phyloP scores from a whole-genome alignment of 1,140 invertebrate species.

The Drosophila eugracilis region DNA sequence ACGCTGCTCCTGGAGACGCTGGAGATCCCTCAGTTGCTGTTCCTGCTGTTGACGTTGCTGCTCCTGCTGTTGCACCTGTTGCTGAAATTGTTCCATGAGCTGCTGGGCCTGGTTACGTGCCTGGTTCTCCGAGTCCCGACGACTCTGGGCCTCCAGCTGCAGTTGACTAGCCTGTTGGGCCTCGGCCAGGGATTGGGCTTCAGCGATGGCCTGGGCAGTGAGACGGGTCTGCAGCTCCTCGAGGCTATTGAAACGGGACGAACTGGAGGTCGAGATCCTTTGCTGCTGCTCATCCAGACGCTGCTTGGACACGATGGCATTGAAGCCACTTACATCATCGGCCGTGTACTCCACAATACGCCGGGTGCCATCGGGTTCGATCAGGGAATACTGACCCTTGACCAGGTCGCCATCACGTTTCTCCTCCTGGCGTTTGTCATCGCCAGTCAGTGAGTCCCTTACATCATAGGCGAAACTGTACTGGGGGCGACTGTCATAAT shows the following conservation, averaged over 20 bases:
- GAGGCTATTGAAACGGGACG: slow-evolving; percentile 72
- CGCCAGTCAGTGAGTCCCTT: slow-evolving; percentile 86
- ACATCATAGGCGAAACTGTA: slow-evolving; percentile 86
- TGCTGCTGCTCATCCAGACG: slow-evolving; percentile 72
- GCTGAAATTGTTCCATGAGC: slow-evolving; percentile 82
- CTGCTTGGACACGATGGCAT: slow-evolving; percentile 87
- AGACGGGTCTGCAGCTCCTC: slow-evolving; percentile 74
- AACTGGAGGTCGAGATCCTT: slow-evolving; percentile 19
- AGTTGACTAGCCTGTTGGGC: slow-evolving; percentile 62
- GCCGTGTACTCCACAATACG: slow-evolving; percentile 86
- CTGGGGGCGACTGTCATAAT: slow-evolving; percentile 86
- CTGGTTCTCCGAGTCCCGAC: slow-evolving; percentile 67
- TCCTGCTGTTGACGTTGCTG: slow-evolving; percentile 75
- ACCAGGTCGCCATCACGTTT: slow-evolving; percentile 86
- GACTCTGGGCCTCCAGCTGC: slow-evolving; percentile 65
- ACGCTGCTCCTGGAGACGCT: slow-evolving; percentile 51
- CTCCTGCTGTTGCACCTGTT: slow-evolving; percentile 71
- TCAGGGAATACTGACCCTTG: slow-evolving; percentile 86
- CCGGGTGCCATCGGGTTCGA: slow-evolving; percentile 87
- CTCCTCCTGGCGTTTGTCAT: slow-evolving; percentile 86
- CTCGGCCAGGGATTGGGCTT: slow-evolving; percentile 70
- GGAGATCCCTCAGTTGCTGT: slow-evolving; percentile 66
- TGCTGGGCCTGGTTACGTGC: slow-evolving; percentile 77
- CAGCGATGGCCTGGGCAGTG: slow-evolving; percentile 74
- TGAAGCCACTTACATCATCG: slow-evolving; percentile 86